These are phyloP conservation scores for Caligus rogercresseyi DNA, from an alignment of 1,140 invertebrate genomes.

Conservation along the genomic window DNA sequence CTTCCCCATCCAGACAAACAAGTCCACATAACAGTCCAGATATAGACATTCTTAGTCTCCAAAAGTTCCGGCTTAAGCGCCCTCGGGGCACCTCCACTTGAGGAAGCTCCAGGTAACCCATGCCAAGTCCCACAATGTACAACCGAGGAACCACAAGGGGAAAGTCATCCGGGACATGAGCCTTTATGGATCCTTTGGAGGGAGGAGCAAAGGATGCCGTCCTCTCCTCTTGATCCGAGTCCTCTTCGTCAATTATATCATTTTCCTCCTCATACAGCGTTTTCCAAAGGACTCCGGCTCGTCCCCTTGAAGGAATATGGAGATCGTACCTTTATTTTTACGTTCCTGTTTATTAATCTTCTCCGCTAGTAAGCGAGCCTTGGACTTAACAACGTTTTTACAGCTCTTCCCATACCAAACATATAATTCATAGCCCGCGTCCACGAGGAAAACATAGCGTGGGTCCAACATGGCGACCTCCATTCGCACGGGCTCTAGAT, in stretches of 20 bases:
- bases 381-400: constrained; percentile 86
- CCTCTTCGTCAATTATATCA: constrained; percentile 25
- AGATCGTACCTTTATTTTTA: constrained; percentile 81
- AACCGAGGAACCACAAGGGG: constrained; percentile 53
- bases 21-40: constrained; percentile 86
- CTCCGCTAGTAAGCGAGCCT: constrained; percentile 79
- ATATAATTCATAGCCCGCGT: constrained; percentile 48
- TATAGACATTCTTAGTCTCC: constrained; percentile 85
- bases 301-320: constrained; percentile 57
- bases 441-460: constrained; percentile 76
- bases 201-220: background rate
- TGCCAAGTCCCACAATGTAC: constrained; percentile 86
- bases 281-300: constrained; percentile 72
- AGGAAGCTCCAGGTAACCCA: constrained; percentile 94
- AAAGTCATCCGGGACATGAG: constrained; percentile 63
- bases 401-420: constrained; percentile 50
- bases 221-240: constrained; percentile 23
- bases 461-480: constrained; percentile 57
- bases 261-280: constrained; percentile 34
- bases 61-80: constrained; percentile 53
- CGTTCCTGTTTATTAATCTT: constrained; percentile 98
- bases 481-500: constrained; percentile 72
- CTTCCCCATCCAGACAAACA: constrained; percentile 99
- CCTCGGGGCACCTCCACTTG: constrained; percentile 57
- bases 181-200: constrained; percentile 33